Conservation (phyloP, 2,888 invertebrate species). For the Epinotia brunnichana region DNA sequence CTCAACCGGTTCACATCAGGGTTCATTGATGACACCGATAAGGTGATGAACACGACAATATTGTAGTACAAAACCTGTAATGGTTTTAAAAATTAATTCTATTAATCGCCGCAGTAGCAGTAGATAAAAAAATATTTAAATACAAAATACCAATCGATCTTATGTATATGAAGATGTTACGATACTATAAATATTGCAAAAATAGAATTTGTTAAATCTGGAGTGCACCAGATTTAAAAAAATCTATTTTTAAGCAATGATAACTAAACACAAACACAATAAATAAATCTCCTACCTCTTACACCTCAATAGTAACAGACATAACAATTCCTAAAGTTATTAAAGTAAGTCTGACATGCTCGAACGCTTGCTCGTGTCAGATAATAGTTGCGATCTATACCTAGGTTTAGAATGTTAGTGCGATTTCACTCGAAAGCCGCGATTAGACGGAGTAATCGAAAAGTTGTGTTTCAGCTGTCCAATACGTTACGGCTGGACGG, state of each 20-base stretch:
- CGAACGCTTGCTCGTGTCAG: neutral
- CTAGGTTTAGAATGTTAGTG: slow-evolving; percentile 15
- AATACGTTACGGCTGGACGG: slow-evolving; percentile 4
- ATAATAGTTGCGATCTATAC: neutral
- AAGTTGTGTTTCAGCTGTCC: slow-evolving; percentile 22
- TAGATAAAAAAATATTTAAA: too few species aligned
- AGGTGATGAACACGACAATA: neutral
- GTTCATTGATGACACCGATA: neutral
- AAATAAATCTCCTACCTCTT: too few species aligned
- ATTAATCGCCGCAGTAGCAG: too few species aligned
- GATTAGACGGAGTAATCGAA: slow-evolving; percentile 20
- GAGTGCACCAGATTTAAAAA: too few species aligned
- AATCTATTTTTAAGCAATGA: too few species aligned
- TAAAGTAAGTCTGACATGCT: neutral
- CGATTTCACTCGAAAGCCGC: slow-evolving; percentile 20
- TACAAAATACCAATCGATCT: too few species aligned
- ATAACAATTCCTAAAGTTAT: too few species aligned
- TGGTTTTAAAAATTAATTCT: neutral
- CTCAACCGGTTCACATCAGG: slow-evolving; percentile 1
- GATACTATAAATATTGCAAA: too few species aligned
- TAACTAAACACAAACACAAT: too few species aligned
- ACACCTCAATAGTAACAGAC: too few species aligned
- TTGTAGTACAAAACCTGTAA: neutral
- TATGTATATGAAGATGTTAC: too few species aligned
- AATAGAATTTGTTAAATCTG: too few species aligned